Evolutionary conservation across 1,140 invertebrate genomes (phyloP), one percentile per base, ranked within the genome.

Genomic region (Rhopalosiphum maidis): DNA sequence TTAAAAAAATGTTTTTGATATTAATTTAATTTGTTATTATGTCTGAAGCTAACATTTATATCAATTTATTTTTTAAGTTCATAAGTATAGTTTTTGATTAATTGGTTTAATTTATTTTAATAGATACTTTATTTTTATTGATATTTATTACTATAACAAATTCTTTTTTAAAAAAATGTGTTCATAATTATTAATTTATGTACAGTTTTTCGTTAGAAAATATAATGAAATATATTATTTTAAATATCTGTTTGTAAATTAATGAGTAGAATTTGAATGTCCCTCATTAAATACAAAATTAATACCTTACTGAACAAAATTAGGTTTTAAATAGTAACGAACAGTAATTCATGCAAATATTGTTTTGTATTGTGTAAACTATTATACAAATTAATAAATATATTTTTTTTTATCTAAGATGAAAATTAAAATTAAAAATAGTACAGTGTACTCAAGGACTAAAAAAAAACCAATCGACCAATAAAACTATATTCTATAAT

Each of bases 381-480:
- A n/a, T 48, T 18, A 48, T 30, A 48, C 6, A 2, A 88, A 35
- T 48, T 48, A 48, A 15, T 48, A 15, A 51, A 51, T 51, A 51
- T 51, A 21, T 25, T 22, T 51, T 54, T 37, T 88, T n/a, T n/a
- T 88, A n/a, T 86, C 37, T 15, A 41, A 41, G 41, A 88, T 48
- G 23, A 35, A 48, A 88, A 51, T 37, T 1, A 46, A 86, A 86
- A 86, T 25, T 43, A 51, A 51, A 88, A 86, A 88, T 51, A 51
- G 46, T 88, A 54, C 18, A 35, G n/a, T 88, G 30, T 88, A 22
- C 21, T 88, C 87, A 89, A 89, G 87, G 87, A 89, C 87, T 89
- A 23, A 48, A 23, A 41, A 41, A 41, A 88, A 89, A 37, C n/a
- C 48, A 37, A 89, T 54, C 18, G 22, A 89, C n/a, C 87, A 89